Evolutionary conservation across 2,888 invertebrate species (phyloP).

Genomic region (Exephanes ischioxanthus): DNA sequence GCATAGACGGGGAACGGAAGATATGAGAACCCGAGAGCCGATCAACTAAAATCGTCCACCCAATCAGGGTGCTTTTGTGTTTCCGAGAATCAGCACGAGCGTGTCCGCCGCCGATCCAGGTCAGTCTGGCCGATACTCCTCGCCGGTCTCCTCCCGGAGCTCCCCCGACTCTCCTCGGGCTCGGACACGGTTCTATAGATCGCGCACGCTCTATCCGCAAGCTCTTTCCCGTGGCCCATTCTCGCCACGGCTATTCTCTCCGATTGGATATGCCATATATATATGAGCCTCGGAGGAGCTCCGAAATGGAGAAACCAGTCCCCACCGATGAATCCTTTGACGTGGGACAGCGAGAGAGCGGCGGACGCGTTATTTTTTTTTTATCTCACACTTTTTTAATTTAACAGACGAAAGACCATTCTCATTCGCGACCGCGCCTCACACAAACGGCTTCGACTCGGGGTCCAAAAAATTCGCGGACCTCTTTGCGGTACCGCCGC

Average conservation of each 20-base stretch:
- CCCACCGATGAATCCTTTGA: conserved; percentile 63
- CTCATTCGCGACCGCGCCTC: conserved; percentile 19
- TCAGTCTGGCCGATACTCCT: conserved; percentile 55
- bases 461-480: conserved; percentile 16
- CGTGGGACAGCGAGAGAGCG: conserved; percentile 48
- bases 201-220: conserved; percentile 45
- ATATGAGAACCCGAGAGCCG: conserved; percentile 61
- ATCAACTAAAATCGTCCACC: conserved; percentile 72
- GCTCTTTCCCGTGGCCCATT: conserved; percentile 61
- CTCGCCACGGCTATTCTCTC: conserved; percentile 72
- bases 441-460: conserved; percentile 11
- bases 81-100: conserved; percentile 70
- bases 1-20: neutral
- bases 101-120: conserved; percentile 65
- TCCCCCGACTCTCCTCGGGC: neutral
- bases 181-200: conserved; percentile 11
- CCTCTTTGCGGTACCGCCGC: conserved; percentile 1
- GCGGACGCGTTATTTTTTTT: conserved; percentile 29
- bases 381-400: conserved; percentile 51
- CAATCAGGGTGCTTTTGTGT: conserved; percentile 74
- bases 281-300: conserved; percentile 61
- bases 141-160: conserved; percentile 5
- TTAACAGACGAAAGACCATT: conserved; percentile 46
- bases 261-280: conserved; percentile 74
- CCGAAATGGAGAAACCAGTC: conserved; percentile 73